Evolutionary conservation across 2,113 vertebrate genomes (phyloP).

Genomic region (Chaetorhynchus papuensis): DNA sequence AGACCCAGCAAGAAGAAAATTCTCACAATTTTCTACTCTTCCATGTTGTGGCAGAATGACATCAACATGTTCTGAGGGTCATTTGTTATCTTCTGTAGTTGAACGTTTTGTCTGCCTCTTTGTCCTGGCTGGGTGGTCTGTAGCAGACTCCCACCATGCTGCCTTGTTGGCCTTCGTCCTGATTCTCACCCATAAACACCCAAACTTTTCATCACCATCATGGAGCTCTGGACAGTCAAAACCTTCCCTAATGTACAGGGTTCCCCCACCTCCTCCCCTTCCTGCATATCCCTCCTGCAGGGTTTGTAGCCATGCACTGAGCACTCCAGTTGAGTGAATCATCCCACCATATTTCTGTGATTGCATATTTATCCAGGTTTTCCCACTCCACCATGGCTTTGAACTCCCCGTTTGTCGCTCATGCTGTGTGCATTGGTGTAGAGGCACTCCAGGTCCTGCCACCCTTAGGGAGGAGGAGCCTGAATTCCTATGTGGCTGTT

Average conservation of each 20-base stretch:
- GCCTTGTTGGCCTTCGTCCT: not conserved
- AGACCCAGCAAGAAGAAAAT: not conserved
- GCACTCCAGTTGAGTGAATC: not conserved
- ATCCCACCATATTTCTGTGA: not conserved
- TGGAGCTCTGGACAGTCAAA: not conserved
- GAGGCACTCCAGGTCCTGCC: not conserved
- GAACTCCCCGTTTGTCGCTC: not conserved
- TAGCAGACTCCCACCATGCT: fast-evolving
- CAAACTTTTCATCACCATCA: not conserved
- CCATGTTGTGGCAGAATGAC: not conserved
- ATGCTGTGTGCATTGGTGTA: fast-evolving
- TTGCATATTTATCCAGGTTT: not conserved
- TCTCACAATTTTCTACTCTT: not conserved
- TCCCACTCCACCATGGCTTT: not conserved
- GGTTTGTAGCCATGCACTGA: not conserved
- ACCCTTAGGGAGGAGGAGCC: not conserved
- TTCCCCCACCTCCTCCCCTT: not conserved
- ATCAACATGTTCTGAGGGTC: not conserved
- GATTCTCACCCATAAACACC: not conserved
- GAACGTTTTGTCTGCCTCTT: not conserved
- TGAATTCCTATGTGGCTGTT: not conserved
- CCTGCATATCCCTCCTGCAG: not conserved
- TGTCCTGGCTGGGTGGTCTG: not conserved
- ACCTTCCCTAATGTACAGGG: fast-evolving
- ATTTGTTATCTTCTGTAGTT: not conserved